Base-by-base conservation (phyloP, 2,888 invertebrate species). In the Rugalucina vietnamica region DNA sequence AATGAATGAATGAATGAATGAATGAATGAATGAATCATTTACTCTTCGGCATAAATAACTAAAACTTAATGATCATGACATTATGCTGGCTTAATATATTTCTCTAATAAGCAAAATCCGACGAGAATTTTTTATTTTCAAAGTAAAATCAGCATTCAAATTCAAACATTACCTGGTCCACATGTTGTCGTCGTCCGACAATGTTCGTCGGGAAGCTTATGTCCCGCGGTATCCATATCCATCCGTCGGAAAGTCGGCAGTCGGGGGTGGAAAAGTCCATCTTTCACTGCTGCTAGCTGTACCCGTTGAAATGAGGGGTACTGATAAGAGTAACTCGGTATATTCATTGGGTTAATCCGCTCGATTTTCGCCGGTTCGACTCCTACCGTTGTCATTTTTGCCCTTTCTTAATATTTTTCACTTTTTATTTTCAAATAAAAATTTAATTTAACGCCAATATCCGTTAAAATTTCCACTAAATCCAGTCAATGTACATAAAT, bases 221-320 rank as follows among this genome's bases (percentile, higher is more conserved):
- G 93, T 12, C 92, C 87, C 24, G 92, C 93, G 10, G 93, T 94
- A 86, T 95, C 94, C 93, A 94, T 94, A 77, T 94, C 94, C 93
- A 94, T 94, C 27, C 93, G 91, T 27, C 95, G 89, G 78, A 94
- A 91, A 27, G 93, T 92, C 5, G 95, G 95, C 32, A 94, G 87
- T 27, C 87, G 86, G 18, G 94, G 94, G 79, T 94, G 93, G 85
- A 92, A 95, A 1, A 94, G 85, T 8, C 93, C 93, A 34, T 93
- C 91, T 85, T 94, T 94, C 5, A 94, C 93, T 0, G 93, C 91
- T 1, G 94, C 93, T 73, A 95, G 84, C 87, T 93, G 92, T 12
- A 94, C 93, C 70, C 90, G 85, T 79, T 91, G 88, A 80, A 92
- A 91, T 8, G 91, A 88, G 5, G 94, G 94, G 81, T 93, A 93